Evolutionary conservation across 2,888 invertebrate genomes (phyloP).

Genomic region (Hyposoter didymator): DNA sequence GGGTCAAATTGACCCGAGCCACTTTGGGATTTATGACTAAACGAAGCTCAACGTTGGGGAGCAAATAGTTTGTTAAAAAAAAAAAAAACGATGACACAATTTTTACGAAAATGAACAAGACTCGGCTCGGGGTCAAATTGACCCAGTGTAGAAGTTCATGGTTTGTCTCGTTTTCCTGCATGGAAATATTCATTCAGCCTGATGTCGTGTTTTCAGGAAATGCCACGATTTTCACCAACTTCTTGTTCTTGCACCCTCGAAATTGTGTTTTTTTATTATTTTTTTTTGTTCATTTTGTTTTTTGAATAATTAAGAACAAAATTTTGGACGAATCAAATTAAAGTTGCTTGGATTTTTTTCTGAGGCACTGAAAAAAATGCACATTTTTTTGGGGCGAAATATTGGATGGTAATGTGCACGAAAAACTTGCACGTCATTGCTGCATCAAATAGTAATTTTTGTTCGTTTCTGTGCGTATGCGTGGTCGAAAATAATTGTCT

Average conservation of each 20-base stretch:
- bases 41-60: too few species aligned
- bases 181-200: neutral
- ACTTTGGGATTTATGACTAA: too few species aligned
- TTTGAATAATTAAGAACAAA: neutral
- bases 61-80: too few species aligned
- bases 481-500: constrained; percentile 43
- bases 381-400: neutral
- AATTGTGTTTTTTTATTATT: neutral
- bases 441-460: neutral
- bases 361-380: neutral
- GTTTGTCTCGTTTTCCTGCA: neutral
- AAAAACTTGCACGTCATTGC: neutral
- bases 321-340: neutral
- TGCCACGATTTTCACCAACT: neutral
- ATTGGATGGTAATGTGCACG: neutral
- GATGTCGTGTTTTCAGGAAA: neutral
- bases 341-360: neutral
- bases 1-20: too few species aligned
- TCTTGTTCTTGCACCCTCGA: neutral
- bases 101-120: too few species aligned
- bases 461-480: constrained; percentile 8
- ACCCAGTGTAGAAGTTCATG: too few species aligned
- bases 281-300: neutral
- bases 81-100: too few species aligned
- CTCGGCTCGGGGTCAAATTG: too few species aligned